Evolutionary conservation across 2,113 vertebrate genomes (phyloP).

Genomic region (Festucalex cinctus): DNA sequence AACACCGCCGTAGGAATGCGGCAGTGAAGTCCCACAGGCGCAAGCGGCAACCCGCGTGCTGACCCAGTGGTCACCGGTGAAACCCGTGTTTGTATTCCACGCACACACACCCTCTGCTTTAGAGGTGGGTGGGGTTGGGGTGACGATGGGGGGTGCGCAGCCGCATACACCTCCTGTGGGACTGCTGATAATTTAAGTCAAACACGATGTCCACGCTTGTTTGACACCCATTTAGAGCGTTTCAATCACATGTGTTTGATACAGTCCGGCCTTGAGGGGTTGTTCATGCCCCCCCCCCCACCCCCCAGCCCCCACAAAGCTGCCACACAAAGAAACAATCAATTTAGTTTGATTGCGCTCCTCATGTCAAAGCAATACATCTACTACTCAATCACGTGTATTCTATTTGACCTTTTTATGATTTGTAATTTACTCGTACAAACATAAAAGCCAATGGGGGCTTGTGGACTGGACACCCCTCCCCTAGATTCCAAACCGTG

Average conservation of each 20-base stretch:
- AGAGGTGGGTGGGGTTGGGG: constrained; percentile 35
- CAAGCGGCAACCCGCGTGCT: constrained; percentile 33
- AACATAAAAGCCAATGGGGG: constrained; percentile 15
- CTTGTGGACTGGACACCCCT: constrained; percentile 19
- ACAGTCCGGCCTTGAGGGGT: constrained; percentile 47
- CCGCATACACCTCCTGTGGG: constrained; percentile 54
- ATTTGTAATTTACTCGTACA: background rate
- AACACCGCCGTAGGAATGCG: constrained; percentile 59
- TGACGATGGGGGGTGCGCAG: background rate
- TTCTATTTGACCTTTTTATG: constrained; percentile 11
- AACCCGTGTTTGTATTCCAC: constrained; percentile 67
- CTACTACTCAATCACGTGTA: constrained; percentile 29
- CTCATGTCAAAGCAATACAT: constrained; percentile 54
- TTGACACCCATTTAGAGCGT: constrained; percentile 69
- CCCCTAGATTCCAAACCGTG: constrained; percentile 24
- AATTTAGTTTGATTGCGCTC: constrained; percentile 58
- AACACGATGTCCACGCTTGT: constrained; percentile 70
- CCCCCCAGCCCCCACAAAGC: constrained; percentile 33
- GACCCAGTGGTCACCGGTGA: constrained; percentile 67
- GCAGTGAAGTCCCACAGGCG: constrained; percentile 54
- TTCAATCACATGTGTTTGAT: constrained; percentile 68
- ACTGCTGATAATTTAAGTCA: constrained; percentile 71
- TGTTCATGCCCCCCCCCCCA: constrained; percentile 39
- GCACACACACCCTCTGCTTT: constrained; percentile 58
- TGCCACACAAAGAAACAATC: constrained; percentile 52